Percentiles rank a stretch among this genome's conserved stretches.
Conservation (phyloP, 1,140 invertebrate species). For the Tetramorium alpestre region DNA sequence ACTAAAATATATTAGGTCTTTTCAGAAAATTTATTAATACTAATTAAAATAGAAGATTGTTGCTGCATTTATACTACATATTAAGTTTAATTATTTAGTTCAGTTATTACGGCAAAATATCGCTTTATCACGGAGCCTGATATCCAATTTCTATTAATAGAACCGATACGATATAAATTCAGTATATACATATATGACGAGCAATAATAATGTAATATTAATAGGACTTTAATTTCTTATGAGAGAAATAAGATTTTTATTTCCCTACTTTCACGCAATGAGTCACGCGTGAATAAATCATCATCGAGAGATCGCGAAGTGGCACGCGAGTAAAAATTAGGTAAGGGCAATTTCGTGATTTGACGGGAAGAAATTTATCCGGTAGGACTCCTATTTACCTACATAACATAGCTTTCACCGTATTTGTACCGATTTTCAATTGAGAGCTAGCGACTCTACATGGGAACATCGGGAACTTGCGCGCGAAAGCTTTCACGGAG, state of each 20-base stretch:
- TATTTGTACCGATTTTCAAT: conserved; percentile 27
- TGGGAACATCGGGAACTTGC: conserved; percentile 34
- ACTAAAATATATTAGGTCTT: background rate
- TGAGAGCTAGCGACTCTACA: conserved; percentile 62
- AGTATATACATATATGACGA: background rate
- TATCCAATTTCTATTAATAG: background rate
- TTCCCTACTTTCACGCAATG: background rate
- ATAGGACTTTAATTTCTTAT: background rate
- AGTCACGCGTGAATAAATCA: background rate
- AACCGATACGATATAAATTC: background rate
- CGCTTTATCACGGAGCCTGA: background rate
- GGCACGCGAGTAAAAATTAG: background rate
- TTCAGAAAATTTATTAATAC: background rate
- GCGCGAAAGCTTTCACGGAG: background rate
- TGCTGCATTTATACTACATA: background rate
- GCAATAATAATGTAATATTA: background rate
- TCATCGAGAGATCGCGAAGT: background rate
- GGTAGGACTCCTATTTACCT: conserved; percentile 43
- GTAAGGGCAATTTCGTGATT: background rate
- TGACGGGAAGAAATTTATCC: background rate
- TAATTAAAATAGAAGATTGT: background rate
- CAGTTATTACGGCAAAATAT: background rate
- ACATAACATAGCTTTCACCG: background rate
- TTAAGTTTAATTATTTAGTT: background rate
- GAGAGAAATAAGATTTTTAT: background rate